phyloP scores from a whole-genome alignment of 2,113 vertebrate species.

The Acanthisitta chloris region DNA sequence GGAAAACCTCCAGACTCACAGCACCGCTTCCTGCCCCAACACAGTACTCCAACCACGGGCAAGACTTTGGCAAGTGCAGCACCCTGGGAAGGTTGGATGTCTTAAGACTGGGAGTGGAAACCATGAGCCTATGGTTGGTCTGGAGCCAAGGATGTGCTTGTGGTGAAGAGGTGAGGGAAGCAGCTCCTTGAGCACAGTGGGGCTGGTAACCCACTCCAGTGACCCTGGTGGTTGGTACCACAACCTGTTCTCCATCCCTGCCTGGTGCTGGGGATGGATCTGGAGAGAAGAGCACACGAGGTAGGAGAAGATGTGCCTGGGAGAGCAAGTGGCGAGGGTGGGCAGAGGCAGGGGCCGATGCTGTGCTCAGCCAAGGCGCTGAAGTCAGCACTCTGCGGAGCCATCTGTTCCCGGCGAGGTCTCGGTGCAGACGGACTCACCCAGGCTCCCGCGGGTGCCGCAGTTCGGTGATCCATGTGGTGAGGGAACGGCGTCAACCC shows the following conservation, averaged over 20 bases:
- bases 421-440: background rate
- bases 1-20: background rate
- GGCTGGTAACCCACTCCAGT: fast-evolving
- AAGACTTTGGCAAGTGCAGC: background rate
- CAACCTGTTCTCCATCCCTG: fast-evolving
- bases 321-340: background rate
- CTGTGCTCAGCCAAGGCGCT: background rate
- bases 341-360: background rate
- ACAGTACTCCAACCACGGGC: fast-evolving
- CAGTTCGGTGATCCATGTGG: background rate
- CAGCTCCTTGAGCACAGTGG: fast-evolving
- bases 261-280: background rate
- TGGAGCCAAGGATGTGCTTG: background rate
- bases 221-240: background rate
- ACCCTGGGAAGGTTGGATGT: fast-evolving
- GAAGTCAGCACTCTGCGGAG: background rate
- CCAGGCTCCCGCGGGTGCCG: background rate
- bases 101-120: background rate
- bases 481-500: background rate
- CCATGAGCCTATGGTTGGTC: background rate
- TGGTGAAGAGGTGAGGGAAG: background rate
- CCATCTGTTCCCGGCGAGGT: constrained; percentile 49
- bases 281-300: background rate
- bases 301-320: fast-evolving
- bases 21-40: background rate